Evolutionary conservation across 2,888 invertebrate genomes (phyloP).

Genomic region (Lithodes maja): DNA sequence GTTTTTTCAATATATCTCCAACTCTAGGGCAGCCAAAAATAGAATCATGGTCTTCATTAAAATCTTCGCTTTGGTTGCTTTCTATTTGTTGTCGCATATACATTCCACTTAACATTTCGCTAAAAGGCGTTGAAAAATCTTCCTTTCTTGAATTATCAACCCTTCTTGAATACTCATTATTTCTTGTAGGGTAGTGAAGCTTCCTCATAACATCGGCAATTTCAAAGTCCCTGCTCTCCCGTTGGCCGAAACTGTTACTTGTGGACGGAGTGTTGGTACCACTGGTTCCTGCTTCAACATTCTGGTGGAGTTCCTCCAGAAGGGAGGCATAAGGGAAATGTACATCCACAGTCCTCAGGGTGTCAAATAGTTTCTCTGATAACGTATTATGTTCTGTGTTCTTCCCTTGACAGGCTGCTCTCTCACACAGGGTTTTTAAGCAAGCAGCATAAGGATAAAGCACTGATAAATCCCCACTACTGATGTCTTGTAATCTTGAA

Average conservation of each 20-base stretch:
- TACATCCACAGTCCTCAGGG: constrained; percentile 27
- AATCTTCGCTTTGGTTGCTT: background rate
- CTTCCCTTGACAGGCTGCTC: constrained; percentile 27
- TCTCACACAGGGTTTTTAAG: constrained; percentile 53
- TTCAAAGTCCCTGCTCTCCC: constrained; percentile 8
- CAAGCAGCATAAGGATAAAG: constrained; percentile 48
- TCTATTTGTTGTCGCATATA: constrained; percentile 37
- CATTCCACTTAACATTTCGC: constrained; percentile 31
- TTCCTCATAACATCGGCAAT: constrained; percentile 50
- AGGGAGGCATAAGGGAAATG: constrained; percentile 54
- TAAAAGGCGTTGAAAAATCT: constrained; percentile 30
- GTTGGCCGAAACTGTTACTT: background rate
- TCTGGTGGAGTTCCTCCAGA: constrained; percentile 52
- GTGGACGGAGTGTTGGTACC: constrained; percentile 32
- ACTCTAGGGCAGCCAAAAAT: constrained; percentile 15
- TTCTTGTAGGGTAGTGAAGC: constrained; percentile 23
- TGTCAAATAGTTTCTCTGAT: constrained; percentile 38
- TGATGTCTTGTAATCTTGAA: background rate
- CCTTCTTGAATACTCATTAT: background rate
- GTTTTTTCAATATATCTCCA: constrained; percentile 39
- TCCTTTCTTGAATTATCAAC: background rate
- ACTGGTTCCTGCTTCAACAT: constrained; percentile 9
- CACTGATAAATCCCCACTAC: background rate
- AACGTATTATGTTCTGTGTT: background rate
- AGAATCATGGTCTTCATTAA: background rate